These are phyloP conservation scores for Lophura nycthemera DNA, from an alignment of 2,113 vertebrate species.

Conservation along the genomic window DNA sequence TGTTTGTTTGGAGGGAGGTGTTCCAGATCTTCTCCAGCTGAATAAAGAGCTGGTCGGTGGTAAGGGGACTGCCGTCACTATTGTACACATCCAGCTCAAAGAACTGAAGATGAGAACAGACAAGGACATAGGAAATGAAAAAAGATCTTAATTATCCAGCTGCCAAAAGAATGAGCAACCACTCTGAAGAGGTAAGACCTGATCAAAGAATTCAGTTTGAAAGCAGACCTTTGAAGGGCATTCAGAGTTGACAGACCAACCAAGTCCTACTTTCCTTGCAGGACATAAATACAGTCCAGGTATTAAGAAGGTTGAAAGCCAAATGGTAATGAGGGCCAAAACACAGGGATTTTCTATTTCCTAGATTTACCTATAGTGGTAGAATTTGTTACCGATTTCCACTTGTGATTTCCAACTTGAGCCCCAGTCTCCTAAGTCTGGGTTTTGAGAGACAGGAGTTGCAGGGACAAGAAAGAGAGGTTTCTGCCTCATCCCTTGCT, in stretches of 20 bases:
- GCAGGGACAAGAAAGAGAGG: neutral
- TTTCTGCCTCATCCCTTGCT: neutral
- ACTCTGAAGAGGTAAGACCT: neutral
- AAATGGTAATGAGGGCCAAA: neutral
- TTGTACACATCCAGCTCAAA: conserved; percentile 95
- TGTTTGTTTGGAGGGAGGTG: conserved; percentile 95
- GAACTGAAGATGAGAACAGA: conserved; percentile 78
- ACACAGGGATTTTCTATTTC: neutral
- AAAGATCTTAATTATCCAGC: neutral
- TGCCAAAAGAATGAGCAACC: neutral
- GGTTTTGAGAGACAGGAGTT: neutral
- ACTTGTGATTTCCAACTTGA: neutral
- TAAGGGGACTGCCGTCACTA: conserved; percentile 89
- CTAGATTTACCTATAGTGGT: neutral
- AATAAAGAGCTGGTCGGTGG: conserved; percentile 89
- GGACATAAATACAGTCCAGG: neutral
- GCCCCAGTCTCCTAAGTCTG: neutral
- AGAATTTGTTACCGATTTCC: neutral
- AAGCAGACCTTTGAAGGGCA: neutral
- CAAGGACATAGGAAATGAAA: neutral
- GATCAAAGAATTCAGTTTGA: neutral
- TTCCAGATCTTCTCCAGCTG: conserved; percentile 99
- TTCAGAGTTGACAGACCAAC: neutral
- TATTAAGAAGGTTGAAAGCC: neutral
- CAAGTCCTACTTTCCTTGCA: neutral